A percentile compares a stretch with the other conserved stretches of the same genome.
Conservation (phyloP, 2,797 vertebrate species). For the Phylloscopus collybita region DNA sequence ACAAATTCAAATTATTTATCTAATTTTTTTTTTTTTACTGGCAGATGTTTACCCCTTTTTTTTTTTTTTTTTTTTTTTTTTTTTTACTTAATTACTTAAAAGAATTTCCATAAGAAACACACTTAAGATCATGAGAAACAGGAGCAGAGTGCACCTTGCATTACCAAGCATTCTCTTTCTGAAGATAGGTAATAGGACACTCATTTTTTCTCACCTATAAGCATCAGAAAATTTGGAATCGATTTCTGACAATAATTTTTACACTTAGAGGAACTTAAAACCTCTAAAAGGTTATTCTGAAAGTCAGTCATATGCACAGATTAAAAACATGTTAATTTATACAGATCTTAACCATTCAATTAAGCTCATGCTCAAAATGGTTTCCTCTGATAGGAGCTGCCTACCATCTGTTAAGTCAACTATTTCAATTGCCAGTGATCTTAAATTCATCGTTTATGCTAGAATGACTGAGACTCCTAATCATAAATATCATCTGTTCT, state of each 20-base stretch:
- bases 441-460: slow-evolving; percentile 54
- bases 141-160: neutral
- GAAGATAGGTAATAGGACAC: neutral
- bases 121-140: neutral
- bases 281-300: slow-evolving; percentile 4
- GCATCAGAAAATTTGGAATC: neutral
- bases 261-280: neutral
- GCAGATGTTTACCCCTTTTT: slow-evolving; percentile 56
- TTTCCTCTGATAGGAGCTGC: slow-evolving; percentile 60
- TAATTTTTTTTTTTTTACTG: slow-evolving; percentile 17
- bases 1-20: slow-evolving; percentile 65
- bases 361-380: slow-evolving; percentile 63
- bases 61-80: neutral
- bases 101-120: slow-evolving; percentile 31
- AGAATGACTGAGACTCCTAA: slow-evolving; percentile 51
- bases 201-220: neutral
- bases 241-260: slow-evolving; percentile 24
- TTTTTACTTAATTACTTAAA: slow-evolving; percentile 25
- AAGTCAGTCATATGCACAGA: slow-evolving; percentile 28
- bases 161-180: neutral
- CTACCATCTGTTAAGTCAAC: slow-evolving; percentile 77
- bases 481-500: slow-evolving; percentile 67
- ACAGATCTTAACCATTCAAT: slow-evolving; percentile 67
- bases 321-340: slow-evolving; percentile 78
- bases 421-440: slow-evolving; percentile 69